These are phyloP conservation scores for Sparidentex hasta DNA, from an alignment of 2,797 vertebrate species.

Conservation along the genomic window DNA sequence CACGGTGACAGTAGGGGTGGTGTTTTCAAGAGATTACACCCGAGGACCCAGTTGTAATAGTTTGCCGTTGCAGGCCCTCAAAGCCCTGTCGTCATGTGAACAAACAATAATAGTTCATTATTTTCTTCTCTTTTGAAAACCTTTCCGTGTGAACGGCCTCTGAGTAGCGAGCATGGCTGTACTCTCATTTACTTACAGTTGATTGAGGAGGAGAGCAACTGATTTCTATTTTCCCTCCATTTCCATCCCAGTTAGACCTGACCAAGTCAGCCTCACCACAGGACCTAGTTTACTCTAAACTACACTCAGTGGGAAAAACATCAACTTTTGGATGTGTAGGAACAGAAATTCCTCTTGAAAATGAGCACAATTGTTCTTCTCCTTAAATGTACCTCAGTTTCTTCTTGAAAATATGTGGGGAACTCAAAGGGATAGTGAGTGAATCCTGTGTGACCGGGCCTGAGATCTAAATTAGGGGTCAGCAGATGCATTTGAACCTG, in stretches of 20 bases:
- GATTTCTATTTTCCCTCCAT: neutral
- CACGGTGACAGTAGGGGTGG: too few species aligned
- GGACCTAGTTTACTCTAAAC: neutral
- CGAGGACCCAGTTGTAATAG: too few species aligned
- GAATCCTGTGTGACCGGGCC: neutral
- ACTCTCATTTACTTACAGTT: too few species aligned
- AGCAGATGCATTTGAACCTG: slow-evolving; percentile 74
- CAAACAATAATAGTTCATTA: too few species aligned
- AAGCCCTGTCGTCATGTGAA: too few species aligned
- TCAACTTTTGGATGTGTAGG: neutral
- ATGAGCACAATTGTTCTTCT: neutral
- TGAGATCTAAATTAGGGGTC: slow-evolving; percentile 27
- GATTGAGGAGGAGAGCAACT: neutral
- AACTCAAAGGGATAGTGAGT: neutral
- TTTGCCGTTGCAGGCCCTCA: too few species aligned
- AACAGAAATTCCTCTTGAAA: neutral
- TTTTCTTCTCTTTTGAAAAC: too few species aligned
- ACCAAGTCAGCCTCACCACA: too few species aligned
- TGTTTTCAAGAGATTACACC: too few species aligned
- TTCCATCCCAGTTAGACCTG: too few species aligned
- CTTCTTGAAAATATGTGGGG: neutral
- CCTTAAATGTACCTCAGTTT: too few species aligned
- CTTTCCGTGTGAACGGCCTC: too few species aligned
- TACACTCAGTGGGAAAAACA: neutral
- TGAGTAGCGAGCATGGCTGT: neutral